A percentile compares a stretch with the other conserved stretches of the same genome.
Evolutionary conservation across 2,888 invertebrate genomes (phyloP).

Genomic region (Sepioteuthis lessoniana): DNA sequence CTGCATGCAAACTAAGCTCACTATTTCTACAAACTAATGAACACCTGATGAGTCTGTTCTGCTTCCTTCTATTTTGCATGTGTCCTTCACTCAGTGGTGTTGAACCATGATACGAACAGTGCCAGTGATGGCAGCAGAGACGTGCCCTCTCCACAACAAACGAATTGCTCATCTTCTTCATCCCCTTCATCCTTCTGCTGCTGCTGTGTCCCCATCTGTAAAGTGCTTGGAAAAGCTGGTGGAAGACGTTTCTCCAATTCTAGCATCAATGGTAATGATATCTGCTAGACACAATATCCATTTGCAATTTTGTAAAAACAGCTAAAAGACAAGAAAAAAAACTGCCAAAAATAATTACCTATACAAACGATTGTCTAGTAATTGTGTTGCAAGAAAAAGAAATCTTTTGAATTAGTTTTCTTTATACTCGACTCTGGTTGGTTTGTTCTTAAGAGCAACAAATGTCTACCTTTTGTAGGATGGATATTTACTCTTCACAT

Average conservation of each 20-base stretch:
- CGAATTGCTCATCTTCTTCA: background rate
- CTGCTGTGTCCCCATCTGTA: background rate
- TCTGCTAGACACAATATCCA: background rate
- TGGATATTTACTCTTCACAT: background rate
- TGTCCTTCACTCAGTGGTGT: slow-evolving; percentile 33
- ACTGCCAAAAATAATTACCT: background rate
- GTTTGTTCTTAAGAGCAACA: background rate
- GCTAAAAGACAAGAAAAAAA: background rate
- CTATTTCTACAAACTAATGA: background rate
- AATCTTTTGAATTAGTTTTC: background rate
- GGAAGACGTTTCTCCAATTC: slow-evolving; percentile 10
- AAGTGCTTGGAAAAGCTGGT: background rate
- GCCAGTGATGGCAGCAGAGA: background rate
- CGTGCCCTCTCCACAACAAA: background rate
- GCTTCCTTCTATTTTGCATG: slow-evolving; percentile 33
- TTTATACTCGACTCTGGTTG: background rate
- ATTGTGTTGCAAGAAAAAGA: background rate
- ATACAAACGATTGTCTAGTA: background rate
- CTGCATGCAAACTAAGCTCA: background rate
- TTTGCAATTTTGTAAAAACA: background rate
- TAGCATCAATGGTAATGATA: slow-evolving; percentile 18
- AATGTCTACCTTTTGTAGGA: background rate
- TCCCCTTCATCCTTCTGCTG: background rate
- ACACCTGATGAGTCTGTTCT: background rate
- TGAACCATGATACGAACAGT: slow-evolving; percentile 33